Evolutionary conservation across 2,888 invertebrate genomes (phyloP), one percentile per base, ranked within the genome.

Genomic region (Cinara cedri): DNA sequence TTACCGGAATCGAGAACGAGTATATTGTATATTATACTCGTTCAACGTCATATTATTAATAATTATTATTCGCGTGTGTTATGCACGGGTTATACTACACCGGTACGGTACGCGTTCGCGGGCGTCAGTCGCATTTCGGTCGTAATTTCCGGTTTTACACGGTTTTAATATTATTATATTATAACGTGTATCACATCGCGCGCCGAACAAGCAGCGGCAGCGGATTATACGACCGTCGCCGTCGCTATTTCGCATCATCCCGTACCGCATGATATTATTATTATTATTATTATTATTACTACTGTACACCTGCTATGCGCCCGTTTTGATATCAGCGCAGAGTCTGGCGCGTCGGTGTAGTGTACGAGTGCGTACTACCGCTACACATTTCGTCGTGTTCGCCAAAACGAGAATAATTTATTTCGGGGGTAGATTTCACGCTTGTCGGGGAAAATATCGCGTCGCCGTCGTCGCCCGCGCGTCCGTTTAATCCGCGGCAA

Each of bases 71-170:
- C n/a, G n/a, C n/a, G n/a, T n/a, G n/a, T n/a, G n/a, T n/a, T n/a
- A n/a, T n/a, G n/a, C n/a, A n/a, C n/a, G n/a, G n/a, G n/a, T n/a
- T n/a, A n/a, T n/a, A n/a, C n/a, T n/a, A n/a, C n/a, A n/a, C n/a
- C n/a, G n/a, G n/a, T 16, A 16, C 16, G 49, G 19, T 11, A 19
- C 57, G 24, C 44, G 9, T 42, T 42, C 70, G n/a, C n/a, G n/a
- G n/a, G 46, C 46, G 72, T 62, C 62, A 34, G 72, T 72, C 16
- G 62, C 72, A 49, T 72, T 72, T 62, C 14, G 72, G n/a, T 49
- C 72, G 34, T 72, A 72, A 65, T 51, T 76, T 76, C 65, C 66
- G 75, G 66, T 66, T 66, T 54, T 66, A 76, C 75, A 76, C 66
- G 54, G 65, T 76, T 66, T 76, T 55, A 55, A 66, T 76, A 66